phyloP scores from a whole-genome alignment of 2,113 vertebrate genomes.

The Alethe castanea region DNA sequence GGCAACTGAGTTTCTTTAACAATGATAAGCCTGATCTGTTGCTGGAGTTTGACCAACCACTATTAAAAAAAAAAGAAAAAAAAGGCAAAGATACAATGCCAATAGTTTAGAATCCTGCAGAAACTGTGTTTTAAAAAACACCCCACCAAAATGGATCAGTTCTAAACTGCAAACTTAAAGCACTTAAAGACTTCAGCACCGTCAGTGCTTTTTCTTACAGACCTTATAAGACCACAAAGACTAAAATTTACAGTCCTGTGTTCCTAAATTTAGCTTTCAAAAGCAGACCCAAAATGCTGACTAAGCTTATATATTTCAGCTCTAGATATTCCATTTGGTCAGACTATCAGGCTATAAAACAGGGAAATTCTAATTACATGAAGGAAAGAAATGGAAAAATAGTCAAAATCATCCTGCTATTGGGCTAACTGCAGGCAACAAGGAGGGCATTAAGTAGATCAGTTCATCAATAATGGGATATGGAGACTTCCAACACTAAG shows the following conservation, averaged over 20 bases:
- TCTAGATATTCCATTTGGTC: not conserved
- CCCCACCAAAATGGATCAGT: not conserved
- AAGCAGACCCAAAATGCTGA: not conserved
- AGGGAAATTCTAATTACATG: not conserved
- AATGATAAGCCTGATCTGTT: not conserved
- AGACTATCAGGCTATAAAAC: not conserved
- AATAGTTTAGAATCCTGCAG: not conserved
- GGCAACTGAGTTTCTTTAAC: not conserved
- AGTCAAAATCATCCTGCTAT: not conserved
- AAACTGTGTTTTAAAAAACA: not conserved
- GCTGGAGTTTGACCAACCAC: not conserved
- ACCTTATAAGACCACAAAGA: not conserved
- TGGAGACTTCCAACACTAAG: not conserved
- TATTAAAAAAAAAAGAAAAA: not conserved
- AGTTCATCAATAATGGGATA: constrained; percentile 46
- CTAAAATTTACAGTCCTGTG: not conserved
- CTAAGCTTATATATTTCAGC: not conserved
- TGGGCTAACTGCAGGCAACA: not conserved
- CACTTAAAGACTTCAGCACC: not conserved
- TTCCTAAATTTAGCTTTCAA: not conserved
- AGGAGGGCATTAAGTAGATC: not conserved
- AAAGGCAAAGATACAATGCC: not conserved
- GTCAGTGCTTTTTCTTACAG: not conserved
- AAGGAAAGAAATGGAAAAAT: not conserved
- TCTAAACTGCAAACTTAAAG: not conserved